Conservation (phyloP, 2,888 invertebrate species). For the Spodoptera exigua region DNA sequence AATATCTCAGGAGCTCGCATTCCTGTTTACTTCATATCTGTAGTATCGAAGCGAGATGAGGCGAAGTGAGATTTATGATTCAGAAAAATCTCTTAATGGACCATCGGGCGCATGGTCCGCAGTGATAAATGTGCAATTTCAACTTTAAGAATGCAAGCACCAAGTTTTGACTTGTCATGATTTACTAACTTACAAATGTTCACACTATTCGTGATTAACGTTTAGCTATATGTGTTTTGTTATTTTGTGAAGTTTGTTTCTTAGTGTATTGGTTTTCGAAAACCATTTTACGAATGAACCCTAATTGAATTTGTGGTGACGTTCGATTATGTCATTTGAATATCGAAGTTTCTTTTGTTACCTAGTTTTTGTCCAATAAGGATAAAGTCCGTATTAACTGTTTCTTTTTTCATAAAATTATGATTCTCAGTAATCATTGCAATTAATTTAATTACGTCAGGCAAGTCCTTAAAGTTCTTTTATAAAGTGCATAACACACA, state of each 20-base stretch:
- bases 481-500: constrained; percentile 33
- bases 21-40: constrained; percentile 82
- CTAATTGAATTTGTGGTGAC: constrained; percentile 20
- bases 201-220: constrained; percentile 73
- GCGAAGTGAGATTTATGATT: constrained; percentile 88
- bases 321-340: constrained; percentile 18
- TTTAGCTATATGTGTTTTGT: constrained; percentile 49
- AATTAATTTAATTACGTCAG: constrained; percentile 4
- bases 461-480: constrained; percentile 8
- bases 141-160: constrained; percentile 86
- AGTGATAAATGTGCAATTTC: constrained; percentile 89
- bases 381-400: neutral
- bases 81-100: constrained; percentile 89
- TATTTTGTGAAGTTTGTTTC: constrained; percentile 27
- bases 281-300: constrained; percentile 1
- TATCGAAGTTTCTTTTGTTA: neutral
- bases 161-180: constrained; percentile 86
- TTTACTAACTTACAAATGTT: constrained; percentile 81
- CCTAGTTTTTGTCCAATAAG: neutral
- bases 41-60: constrained; percentile 84
- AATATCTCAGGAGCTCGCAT: constrained; percentile 64
- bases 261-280: constrained; percentile 3
- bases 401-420: neutral
- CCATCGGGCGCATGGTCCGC: constrained; percentile 82
- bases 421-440: neutral